Percentiles rank a stretch among this genome's conserved stretches.
Evolutionary conservation across 2,113 vertebrate genomes (phyloP).

Genomic region (Ramphastos sulfuratus): DNA sequence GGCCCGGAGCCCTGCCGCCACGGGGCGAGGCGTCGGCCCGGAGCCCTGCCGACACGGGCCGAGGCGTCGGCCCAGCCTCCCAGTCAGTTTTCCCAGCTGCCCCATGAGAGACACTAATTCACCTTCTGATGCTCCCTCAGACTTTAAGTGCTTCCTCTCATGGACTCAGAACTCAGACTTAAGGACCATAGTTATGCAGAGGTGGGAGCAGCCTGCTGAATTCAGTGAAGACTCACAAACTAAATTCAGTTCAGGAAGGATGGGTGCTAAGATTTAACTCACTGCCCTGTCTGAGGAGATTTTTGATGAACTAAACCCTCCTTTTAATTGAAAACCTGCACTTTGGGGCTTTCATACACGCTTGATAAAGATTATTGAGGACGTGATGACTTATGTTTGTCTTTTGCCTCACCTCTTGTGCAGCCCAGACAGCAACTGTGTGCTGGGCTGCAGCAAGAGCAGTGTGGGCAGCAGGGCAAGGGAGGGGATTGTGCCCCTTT

Average conservation of each 20-base stretch:
- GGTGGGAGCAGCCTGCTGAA: rapidly evolving
- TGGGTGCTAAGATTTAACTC: background rate
- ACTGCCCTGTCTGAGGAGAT: background rate
- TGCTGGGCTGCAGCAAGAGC: too few relatives aligned
- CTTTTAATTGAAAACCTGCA: background rate
- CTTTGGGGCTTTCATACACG: background rate
- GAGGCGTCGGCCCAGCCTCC: background rate
- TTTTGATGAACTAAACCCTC: background rate
- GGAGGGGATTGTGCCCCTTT: too few relatives aligned
- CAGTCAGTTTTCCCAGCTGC: background rate
- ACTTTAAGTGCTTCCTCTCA: background rate
- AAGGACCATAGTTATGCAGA: background rate
- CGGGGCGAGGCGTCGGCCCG: conserved; percentile 20
- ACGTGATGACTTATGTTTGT: background rate
- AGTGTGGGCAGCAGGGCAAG: too few relatives aligned
- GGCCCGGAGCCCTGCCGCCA: too few relatives aligned
- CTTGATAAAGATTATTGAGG: background rate
- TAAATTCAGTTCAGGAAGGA: background rate
- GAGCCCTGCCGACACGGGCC: too few relatives aligned
- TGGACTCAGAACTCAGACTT: background rate
- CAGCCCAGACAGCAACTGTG: too few relatives aligned
- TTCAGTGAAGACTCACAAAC: background rate
- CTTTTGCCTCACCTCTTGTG: background rate
- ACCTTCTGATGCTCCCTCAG: rapidly evolving
- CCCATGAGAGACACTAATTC: background rate